phyloP scores from a whole-genome alignment of 2,797 vertebrate genomes.

The Pterois miles region DNA sequence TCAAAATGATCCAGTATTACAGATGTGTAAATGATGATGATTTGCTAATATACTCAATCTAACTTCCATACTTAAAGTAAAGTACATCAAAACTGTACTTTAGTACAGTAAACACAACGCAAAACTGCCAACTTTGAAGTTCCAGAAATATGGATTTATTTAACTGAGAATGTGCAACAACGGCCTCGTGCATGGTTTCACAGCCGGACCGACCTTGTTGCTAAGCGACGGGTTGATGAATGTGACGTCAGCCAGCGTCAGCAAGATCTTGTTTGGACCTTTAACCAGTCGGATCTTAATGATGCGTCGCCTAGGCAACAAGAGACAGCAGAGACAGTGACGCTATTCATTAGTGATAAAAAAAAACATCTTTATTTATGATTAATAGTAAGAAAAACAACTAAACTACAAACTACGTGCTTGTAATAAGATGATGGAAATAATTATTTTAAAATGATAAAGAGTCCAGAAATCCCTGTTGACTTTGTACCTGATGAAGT shows the following conservation, averaged over 20 bases:
- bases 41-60: too few relatives aligned
- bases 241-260: conserved; percentile 82
- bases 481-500: conserved; percentile 67
- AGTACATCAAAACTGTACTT: too few relatives aligned
- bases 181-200: neutral
- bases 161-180: neutral
- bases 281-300: conserved; percentile 74
- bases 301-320: conserved; percentile 75
- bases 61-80: too few relatives aligned
- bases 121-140: neutral
- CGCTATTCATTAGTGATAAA: neutral
- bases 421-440: neutral
- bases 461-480: neutral
- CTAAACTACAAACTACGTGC: neutral
- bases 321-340: neutral
- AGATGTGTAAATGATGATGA: too few relatives aligned
- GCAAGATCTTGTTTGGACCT: conserved; percentile 82
- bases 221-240: conserved; percentile 86
- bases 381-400: neutral
- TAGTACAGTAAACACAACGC: too few relatives aligned
- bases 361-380: neutral
- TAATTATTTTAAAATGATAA: neutral
- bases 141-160: neutral
- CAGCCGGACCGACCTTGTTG: conserved; percentile 77
- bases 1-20: too few relatives aligned